Percentiles rank a stretch among this genome's conserved stretches.
Conservation (phyloP, 92 coral and sea anemone species). For the Parazoanthus darwini region DNA sequence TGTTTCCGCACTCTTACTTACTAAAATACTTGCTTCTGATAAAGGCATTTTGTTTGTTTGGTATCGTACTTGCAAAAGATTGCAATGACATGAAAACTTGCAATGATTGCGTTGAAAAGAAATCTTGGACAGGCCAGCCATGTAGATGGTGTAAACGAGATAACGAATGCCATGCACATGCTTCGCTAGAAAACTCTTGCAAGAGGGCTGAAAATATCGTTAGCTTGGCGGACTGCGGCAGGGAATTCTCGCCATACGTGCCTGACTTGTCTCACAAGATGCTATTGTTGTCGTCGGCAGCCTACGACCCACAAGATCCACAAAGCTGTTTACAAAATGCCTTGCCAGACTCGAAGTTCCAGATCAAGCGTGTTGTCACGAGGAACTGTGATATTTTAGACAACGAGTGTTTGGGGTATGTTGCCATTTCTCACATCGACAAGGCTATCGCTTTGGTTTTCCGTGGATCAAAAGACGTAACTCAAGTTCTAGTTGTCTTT, state of each 20-base stretch:
- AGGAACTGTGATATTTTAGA: constrained; percentile 46
- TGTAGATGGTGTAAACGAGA: background rate
- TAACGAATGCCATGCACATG: background rate
- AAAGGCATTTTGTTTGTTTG: too few species aligned
- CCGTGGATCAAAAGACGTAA: constrained; percentile 47
- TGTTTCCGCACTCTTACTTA: too few species aligned
- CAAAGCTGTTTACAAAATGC: constrained; percentile 55
- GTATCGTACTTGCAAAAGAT: too few species aligned
- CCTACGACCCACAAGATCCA: constrained; percentile 55
- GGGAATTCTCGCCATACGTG: constrained; percentile 33
- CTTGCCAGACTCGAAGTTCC: constrained; percentile 44
- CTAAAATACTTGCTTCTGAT: too few species aligned
- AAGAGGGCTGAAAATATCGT: constrained; percentile 39
- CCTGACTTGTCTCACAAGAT: constrained; percentile 59
- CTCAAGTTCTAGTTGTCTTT: constrained; percentile 27
- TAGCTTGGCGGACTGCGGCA: constrained; percentile 12
- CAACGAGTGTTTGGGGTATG: constrained; percentile 60
- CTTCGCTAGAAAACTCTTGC: background rate
- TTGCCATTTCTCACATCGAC: constrained; percentile 62
- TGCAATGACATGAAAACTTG: background rate
- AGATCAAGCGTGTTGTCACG: constrained; percentile 43
- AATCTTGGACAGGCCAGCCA: background rate
- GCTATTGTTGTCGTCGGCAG: constrained; percentile 55
- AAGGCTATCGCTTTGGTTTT: constrained; percentile 60
- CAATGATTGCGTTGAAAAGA: background rate